Evolutionary conservation across 2,113 vertebrate species (phyloP), one percentile per base, ranked within the genome.

Genomic region (Aphelocoma coerulescens): DNA sequence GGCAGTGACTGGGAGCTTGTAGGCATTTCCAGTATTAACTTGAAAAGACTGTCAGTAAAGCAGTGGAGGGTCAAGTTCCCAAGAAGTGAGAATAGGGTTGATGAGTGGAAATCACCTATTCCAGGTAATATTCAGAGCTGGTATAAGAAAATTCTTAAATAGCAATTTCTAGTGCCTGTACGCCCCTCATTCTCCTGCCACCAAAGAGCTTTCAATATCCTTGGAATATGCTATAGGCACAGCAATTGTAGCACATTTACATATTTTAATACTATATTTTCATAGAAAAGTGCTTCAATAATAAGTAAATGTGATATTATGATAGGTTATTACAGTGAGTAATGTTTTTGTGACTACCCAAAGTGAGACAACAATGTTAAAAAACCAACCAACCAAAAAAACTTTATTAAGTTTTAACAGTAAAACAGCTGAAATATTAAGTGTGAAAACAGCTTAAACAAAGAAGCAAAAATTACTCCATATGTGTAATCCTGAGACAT

Each of bases 321-420:
- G 19, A 27, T 68, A 62, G 28, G 26, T 73, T 74, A 26, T 81
- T 77, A 26, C 13, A 41, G 12, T 55, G 20, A 86, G 7, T 59
- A 86, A 24, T 71, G 7, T 28, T 83, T 94, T 89, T 11, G 10
- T 67, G 44, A 55, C 32, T 63, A 19, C 22, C 16, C 19, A 35
- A 82, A 85, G 8, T 32, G 30, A 93, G 46, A 55, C 1, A 3
- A 46, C 49, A n/a, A 23, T 30, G 4, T 52, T 54, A 27, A 32
- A 69, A 55, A 59, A 23, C 2, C 24, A 57, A 61, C 33, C 27
- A 68, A 48, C 28, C 7, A 33, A 27, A n/a, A 37, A 37, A 35
- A 13, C 2, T 0, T 7, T 2, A 4, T 2, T 10, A 80, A 28
- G 13, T 18, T 81, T 41, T 83, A 67, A 65, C 3, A 2, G 4